Percentiles rank a stretch among this genome's conserved stretches.
These are phyloP conservation scores for Bubo scandiacus DNA, from an alignment of 2,113 vertebrate genomes.

Conservation along the genomic window DNA sequence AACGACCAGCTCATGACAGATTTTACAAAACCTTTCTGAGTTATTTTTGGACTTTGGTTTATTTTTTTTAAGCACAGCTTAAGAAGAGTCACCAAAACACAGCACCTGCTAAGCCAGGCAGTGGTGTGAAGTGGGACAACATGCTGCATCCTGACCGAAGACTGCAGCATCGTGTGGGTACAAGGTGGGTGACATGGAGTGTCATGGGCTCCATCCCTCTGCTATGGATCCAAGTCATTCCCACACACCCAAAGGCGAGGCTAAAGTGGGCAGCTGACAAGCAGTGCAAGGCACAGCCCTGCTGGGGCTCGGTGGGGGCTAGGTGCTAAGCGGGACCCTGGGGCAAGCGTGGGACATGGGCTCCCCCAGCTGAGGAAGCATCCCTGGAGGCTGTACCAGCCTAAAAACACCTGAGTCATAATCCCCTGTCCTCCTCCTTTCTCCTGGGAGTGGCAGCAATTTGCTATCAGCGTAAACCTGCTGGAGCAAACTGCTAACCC, in stretches of 20 bases:
- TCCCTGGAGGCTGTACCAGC: constrained; percentile 32
- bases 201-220: background rate
- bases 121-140: accelerated
- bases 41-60: background rate
- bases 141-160: accelerated
- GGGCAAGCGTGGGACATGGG: background rate
- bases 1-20: background rate
- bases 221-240: background rate
- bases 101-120: background rate
- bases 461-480: background rate
- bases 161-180: accelerated
- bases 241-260: accelerated
- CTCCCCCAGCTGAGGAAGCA: background rate
- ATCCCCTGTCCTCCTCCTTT: constrained; percentile 48
- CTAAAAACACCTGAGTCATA: constrained; percentile 60
- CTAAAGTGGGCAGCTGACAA: accelerated
- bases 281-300: background rate
- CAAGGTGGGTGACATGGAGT: accelerated
- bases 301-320: background rate
- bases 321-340: background rate
- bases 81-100: background rate
- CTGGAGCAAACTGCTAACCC: background rate
- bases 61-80: accelerated
- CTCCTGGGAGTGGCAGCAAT: constrained; percentile 56
- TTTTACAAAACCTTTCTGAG: background rate